Conservation (phyloP, 2,888 invertebrate genomes). For the Amphimallon solstitiale region DNA sequence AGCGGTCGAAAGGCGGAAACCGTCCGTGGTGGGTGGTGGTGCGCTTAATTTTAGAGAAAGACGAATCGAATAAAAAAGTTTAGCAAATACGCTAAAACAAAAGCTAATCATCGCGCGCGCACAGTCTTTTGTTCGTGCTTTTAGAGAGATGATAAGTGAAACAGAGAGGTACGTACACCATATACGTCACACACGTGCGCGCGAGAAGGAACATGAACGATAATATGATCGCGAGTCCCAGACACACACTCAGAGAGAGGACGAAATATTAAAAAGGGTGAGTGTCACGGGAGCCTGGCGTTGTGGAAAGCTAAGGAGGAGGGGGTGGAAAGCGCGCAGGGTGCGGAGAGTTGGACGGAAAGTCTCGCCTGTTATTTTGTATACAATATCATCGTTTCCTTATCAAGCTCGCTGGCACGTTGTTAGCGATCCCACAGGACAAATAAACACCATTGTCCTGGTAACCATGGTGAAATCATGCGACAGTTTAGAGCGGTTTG, state of each 20-base stretch:
- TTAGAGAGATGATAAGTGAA: conserved; percentile 42
- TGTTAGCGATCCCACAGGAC: conserved; percentile 65
- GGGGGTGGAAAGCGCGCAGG: conserved; percentile 33
- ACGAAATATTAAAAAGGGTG: neutral
- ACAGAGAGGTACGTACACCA: conserved; percentile 5
- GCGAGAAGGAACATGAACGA: too few species aligned
- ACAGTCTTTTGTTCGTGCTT: conserved; percentile 45
- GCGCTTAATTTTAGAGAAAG: conserved; percentile 20
- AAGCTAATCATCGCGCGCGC: conserved; percentile 46
- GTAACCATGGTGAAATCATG: conserved; percentile 65
- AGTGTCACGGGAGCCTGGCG: conserved; percentile 19
- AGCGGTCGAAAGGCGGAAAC: conserved; percentile 3
- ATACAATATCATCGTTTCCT: conserved; percentile 64
- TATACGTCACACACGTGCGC: too few species aligned
- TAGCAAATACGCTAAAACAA: conserved; percentile 45
- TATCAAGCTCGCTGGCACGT: conserved; percentile 63
- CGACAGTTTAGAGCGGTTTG: conserved; percentile 59
- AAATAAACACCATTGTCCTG: conserved; percentile 66
- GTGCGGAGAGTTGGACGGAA: conserved; percentile 8
- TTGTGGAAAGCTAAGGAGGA: conserved; percentile 16
- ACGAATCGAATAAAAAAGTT: conserved; percentile 34
- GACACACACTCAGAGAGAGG: too few species aligned
- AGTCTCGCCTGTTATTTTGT: conserved; percentile 56
- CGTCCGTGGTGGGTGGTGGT: neutral
- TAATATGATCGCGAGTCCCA: neutral